Evolutionary conservation across 2,113 vertebrate genomes (phyloP), one percentile per base, ranked within the genome.

Genomic region (Desmodus rotundus): DNA sequence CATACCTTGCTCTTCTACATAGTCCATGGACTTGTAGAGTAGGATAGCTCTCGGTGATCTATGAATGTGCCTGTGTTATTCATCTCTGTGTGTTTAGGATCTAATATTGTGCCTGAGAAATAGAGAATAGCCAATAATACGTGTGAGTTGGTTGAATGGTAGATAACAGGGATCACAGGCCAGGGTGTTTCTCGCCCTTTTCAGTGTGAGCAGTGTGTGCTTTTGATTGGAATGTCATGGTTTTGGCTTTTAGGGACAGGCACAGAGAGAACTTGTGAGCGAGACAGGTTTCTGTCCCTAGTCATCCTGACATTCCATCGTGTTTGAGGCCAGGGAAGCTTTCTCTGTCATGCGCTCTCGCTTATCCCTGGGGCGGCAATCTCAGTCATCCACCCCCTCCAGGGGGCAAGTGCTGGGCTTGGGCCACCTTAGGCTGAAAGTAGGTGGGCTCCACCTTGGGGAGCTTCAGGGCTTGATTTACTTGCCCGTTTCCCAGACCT

Each of bases 231-330:
- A 83, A 26, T 74, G 41, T n/a, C 58, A 61, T 52, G 36, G 68
- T 88, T 86, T 82, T n/a, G 38, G 19, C 61, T 95, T 96, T 81
- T 82, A 87, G 82, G n/a, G 36, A 54, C 7, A 87, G 63, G 26
- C 17, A 33, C 54, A 65, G 52, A 74, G 17, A 89, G 50, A 93
- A 33, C 26, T 87, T 43, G 36, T 52, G 68, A 56, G 20, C 61
- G 26, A 63, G 68, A 26, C 5, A 88, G 33, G 7, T 78, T 85
- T 82, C 28, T 87, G 24, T 72, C 24, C 19, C 28, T 76, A 6
- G 36, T n/a, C 50, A 50, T 67, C 56, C 82, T 73, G 83, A 89
- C 33, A 28, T 52, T 20, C 36, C 33, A 22, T 74, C 47, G 4
- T 36, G 7, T 20, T 11, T n/a, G 22, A 47, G 10, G 7, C 33